Evolutionary conservation across 2,113 vertebrate genomes (phyloP).

Genomic region (Strigops habroptila): DNA sequence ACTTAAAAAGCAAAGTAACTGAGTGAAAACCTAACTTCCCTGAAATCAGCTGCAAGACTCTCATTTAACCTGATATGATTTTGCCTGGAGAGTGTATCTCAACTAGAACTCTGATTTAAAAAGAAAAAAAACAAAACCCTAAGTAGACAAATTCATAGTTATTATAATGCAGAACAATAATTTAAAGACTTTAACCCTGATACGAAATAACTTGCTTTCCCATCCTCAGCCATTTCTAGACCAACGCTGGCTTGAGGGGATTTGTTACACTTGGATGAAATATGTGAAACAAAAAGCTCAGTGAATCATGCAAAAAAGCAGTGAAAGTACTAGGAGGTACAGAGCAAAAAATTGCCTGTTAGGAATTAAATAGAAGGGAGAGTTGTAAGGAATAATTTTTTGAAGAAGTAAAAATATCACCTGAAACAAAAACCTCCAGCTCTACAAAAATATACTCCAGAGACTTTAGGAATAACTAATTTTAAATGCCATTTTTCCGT

Average conservation of each 20-base stretch:
- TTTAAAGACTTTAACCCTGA: background rate
- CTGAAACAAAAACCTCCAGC: background rate
- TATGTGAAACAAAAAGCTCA: conserved; percentile 28
- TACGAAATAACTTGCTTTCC: conserved; percentile 23
- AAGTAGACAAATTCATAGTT: background rate
- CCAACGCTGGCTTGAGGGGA: conserved; percentile 32
- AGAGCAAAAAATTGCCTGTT: background rate
- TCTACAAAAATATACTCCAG: background rate
- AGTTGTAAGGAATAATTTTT: background rate
- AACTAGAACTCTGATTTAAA: background rate
- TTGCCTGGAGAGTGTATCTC: background rate
- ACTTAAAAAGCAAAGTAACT: background rate
- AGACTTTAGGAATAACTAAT: background rate
- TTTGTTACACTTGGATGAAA: conserved; percentile 41
- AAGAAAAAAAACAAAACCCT: background rate
- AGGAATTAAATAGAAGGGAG: background rate
- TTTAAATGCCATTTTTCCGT: background rate
- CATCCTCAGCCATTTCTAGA: conserved; percentile 27
- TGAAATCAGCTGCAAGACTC: background rate
- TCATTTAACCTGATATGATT: background rate
- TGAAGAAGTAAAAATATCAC: background rate
- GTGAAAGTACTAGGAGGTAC: conserved; percentile 7
- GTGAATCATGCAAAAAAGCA: conserved; percentile 28
- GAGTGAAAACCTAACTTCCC: background rate
- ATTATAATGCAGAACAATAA: background rate